phyloP scores from a whole-genome alignment of 2,797 vertebrate genomes.

The Anableps anableps region DNA sequence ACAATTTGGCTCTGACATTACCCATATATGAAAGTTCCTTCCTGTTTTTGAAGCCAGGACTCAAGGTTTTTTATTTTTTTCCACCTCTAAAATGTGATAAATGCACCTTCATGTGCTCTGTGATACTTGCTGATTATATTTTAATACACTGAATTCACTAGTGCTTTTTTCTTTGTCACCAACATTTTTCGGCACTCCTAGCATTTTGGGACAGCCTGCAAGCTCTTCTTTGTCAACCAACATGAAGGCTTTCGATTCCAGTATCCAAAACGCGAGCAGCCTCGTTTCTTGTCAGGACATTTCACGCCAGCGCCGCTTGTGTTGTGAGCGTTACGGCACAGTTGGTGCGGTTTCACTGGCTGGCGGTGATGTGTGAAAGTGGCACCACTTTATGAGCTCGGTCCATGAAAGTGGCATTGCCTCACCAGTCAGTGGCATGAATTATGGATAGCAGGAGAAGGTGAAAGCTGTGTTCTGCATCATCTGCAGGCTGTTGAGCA shows the following conservation, averaged over 20 bases:
- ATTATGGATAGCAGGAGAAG: constrained; percentile 80
- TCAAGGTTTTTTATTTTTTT: not conserved
- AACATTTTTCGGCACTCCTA: not conserved
- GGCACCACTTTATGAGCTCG: constrained; percentile 72
- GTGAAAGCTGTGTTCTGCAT: constrained; percentile 81
- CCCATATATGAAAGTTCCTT: not conserved
- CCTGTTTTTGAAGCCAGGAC: not conserved
- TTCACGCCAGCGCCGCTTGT: constrained; percentile 62
- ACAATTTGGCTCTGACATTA: too few relatives aligned
- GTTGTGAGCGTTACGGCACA: constrained; percentile 62
- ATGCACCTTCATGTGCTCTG: constrained; percentile 6
- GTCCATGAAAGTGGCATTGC: constrained; percentile 79
- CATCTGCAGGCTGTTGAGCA: constrained; percentile 78
- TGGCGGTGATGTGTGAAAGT: constrained; percentile 74
- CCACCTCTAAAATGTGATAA: constrained; percentile 4
- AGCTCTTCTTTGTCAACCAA: constrained; percentile 16
- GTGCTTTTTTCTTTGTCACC: not conserved
- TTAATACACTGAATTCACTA: not conserved
- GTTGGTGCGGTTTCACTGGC: constrained; percentile 67
- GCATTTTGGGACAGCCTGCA: constrained; percentile 12
- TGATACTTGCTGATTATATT: constrained; percentile 11
- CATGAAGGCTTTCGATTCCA: constrained; percentile 24
- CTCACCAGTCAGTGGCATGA: constrained; percentile 81
- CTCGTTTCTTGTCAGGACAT: constrained; percentile 57
- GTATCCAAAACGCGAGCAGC: constrained; percentile 42